Conservation (phyloP, 2,888 invertebrate species). For the Orthonevra nobilis region DNA sequence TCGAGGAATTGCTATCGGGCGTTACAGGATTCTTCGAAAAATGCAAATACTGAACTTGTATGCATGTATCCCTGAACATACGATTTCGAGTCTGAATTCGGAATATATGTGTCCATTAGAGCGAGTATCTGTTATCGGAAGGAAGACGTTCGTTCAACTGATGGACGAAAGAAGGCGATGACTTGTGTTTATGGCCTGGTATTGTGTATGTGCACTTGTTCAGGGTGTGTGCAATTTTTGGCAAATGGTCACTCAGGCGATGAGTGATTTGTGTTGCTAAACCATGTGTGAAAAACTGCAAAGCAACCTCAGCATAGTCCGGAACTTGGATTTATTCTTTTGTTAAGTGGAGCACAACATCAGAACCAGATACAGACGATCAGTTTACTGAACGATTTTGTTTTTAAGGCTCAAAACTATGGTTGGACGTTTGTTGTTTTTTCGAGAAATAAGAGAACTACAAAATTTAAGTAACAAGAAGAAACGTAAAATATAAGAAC, state of each 20-base stretch:
- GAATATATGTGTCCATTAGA: constrained; percentile 9
- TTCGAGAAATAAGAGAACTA: too few relatives aligned
- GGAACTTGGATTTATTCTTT: too few relatives aligned
- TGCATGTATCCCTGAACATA: constrained; percentile 41
- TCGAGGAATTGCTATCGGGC: constrained; percentile 1
- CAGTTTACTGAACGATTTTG: too few relatives aligned
- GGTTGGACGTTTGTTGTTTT: too few relatives aligned
- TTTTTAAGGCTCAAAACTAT: too few relatives aligned
- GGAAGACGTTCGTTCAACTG: constrained; percentile 54
- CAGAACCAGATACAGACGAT: too few relatives aligned
- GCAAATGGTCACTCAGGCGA: constrained; percentile 29
- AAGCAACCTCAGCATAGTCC: too few relatives aligned
- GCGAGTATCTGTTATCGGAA: constrained; percentile 37
- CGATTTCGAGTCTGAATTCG: neutral
- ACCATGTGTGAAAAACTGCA: constrained; percentile 20
- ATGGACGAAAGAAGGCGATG: constrained; percentile 30
- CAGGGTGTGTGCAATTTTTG: constrained; percentile 4
- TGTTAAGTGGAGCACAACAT: too few relatives aligned
- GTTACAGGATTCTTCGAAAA: constrained; percentile 12
- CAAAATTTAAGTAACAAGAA: too few relatives aligned
- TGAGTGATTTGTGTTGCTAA: constrained; percentile 43
- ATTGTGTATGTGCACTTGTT: neutral
- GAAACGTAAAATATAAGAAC: too few relatives aligned
- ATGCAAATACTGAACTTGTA: constrained; percentile 45
- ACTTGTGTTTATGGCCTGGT: constrained; percentile 1